Conservation (phyloP, 1,140 invertebrate genomes). For the Drosophila lowei region DNA sequence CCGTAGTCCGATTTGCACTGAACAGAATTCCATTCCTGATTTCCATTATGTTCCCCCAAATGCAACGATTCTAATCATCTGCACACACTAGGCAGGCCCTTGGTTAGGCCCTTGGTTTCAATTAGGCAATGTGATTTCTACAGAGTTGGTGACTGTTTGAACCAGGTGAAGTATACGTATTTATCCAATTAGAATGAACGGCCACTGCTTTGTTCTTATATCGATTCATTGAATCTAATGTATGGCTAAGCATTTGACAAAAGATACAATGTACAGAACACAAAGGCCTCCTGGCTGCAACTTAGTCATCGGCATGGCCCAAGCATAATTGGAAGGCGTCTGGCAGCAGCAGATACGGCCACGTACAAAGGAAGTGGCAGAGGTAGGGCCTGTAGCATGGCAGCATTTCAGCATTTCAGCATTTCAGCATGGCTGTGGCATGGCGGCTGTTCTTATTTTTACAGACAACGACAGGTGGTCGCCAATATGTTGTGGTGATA, state of each 20-base stretch:
- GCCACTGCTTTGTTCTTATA: neutral
- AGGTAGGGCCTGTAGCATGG: neutral
- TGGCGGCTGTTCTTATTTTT: slow-evolving; percentile 18
- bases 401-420: too few relatives aligned
- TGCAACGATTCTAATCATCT: slow-evolving; percentile 37
- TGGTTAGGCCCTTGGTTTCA: neutral
- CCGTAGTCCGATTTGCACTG: slow-evolving; percentile 39
- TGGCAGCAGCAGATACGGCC: slow-evolving; percentile 37
- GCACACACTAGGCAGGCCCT: slow-evolving; percentile 1
- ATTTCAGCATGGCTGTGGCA: too few relatives aligned
- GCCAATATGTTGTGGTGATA: slow-evolving; percentile 28
- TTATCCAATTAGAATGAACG: neutral
- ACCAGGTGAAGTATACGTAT: too few relatives aligned
- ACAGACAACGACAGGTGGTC: slow-evolving; percentile 80
- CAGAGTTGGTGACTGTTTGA: neutral
- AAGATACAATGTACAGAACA: slow-evolving; percentile 2
- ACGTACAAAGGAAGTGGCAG: slow-evolving; percentile 31
- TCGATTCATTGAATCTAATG: too few relatives aligned
- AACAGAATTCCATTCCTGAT: slow-evolving; percentile 30
- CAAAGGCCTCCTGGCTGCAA: slow-evolving; percentile 6
- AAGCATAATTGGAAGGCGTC: slow-evolving; percentile 71
- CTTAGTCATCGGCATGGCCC: slow-evolving; percentile 33
- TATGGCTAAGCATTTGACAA: too few relatives aligned
- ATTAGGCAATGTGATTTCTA: neutral
- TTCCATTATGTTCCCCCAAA: slow-evolving; percentile 27